Base-by-base conservation (phyloP, 2,797 vertebrate species). In the Eulemur mongoz region DNA sequence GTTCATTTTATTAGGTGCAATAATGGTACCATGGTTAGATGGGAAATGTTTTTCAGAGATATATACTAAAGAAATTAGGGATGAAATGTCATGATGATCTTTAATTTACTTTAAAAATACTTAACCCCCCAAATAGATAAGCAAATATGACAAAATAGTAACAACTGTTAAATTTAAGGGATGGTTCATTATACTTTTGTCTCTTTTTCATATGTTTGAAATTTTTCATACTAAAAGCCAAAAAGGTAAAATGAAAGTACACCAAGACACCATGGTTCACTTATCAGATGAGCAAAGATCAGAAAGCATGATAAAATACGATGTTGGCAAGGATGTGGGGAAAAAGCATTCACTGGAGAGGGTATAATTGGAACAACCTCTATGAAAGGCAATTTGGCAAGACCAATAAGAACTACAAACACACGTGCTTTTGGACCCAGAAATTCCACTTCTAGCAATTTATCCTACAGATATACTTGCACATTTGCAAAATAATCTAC, bases 401-500 rank as follows among this genome's bases (percentile, higher is more conserved):
- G 89, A 84, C 6, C 13, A 30, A 22, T 61, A 18, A 48, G 87
- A 82, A 93, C 73, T 69, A 82, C 7, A 78, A 57, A 94, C 6
- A 23, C 54, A 84, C 40, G 30, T 35, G 45, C 43, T 91, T 95
- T 91, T 69, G 14, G 79, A 76, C 30, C 67, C 75, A 61, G 82
- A 63, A 75, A 91, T 35, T 95, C n/a, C 12, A 76, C 82, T 83
- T 93, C 70, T 88, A 95, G 91, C 90, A 92, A 97, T 86, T 76
- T 45, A 83, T 65, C 76, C 65, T 79, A 75, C 22, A 89, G 89
- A 63, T 38, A 84, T 12, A 76, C 45, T 54, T 30, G 67, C 27
- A 73, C 7, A 54, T 43, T 76, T 72, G 32, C 48, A 45, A 54
- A 91, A 81, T 72, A 65, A 82, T 7, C 73, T 35, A 80, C 2